A percentile compares a stretch with the other conserved stretches of the same genome.
Conservation (phyloP, 2,888 invertebrate genomes). For the Priocnemis perturbator region DNA sequence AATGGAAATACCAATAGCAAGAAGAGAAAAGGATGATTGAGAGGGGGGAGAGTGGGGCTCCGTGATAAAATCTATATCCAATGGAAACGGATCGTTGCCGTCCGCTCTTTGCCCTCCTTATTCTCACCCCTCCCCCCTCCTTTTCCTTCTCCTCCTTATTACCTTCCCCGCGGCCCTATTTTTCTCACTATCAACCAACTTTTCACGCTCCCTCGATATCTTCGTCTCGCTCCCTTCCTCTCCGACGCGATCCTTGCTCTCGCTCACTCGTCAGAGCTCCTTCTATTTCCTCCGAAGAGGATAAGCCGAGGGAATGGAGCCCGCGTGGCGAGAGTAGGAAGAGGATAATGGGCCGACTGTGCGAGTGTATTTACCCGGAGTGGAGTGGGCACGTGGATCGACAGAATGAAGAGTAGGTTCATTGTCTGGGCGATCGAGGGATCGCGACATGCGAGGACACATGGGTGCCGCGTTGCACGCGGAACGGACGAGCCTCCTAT, state of each 20-base stretch:
- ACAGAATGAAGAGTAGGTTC: constrained; percentile 63
- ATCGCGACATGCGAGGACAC: constrained; percentile 47
- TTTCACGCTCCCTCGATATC: constrained; percentile 12
- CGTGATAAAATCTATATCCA: constrained; percentile 42
- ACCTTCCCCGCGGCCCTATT: neutral
- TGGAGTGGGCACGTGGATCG: constrained; percentile 52
- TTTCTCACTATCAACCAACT: neutral
- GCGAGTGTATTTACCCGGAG: constrained; percentile 45
- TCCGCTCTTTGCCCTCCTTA: constrained; percentile 12
- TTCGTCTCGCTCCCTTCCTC: neutral
- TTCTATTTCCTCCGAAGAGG: neutral
- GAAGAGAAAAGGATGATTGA: neutral
- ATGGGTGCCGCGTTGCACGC: constrained; percentile 32
- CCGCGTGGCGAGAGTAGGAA: constrained; percentile 36
- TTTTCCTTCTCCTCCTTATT: constrained; percentile 3
- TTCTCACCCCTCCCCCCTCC: neutral
- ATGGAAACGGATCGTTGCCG: constrained; percentile 38
- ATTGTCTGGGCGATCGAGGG: constrained; percentile 51
- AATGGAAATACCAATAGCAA: constrained; percentile 24
- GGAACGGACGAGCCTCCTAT: constrained; percentile 5
- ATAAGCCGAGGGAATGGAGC: constrained; percentile 40
- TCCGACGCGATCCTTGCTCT: neutral
- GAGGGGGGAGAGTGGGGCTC: neutral
- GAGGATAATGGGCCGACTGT: constrained; percentile 44
- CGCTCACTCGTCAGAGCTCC: too few relatives aligned